A percentile compares a stretch with the other conserved stretches of the same genome.
phyloP scores from a whole-genome alignment of 1,140 invertebrate species.

The Diplogasteroides magnus region DNA sequence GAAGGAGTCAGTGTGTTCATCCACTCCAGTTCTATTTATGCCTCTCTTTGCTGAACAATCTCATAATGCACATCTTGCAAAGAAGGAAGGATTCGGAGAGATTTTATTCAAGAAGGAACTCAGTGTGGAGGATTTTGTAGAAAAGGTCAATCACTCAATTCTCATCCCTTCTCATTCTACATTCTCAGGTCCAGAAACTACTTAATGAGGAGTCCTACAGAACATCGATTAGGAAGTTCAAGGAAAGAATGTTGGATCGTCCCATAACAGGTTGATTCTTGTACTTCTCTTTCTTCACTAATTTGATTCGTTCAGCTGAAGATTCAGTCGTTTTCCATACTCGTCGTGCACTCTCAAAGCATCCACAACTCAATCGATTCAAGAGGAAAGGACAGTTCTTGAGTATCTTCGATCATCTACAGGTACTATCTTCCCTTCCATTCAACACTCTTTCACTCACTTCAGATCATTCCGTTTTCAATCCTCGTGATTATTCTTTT shows the following conservation, averaged over 20 bases:
- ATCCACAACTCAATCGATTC: background rate
- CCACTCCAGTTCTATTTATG: conserved; percentile 18
- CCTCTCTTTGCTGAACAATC: conserved; percentile 29
- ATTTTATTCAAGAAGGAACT: conserved; percentile 16
- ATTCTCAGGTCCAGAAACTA: too few relatives aligned
- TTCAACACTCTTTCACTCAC: too few relatives aligned
- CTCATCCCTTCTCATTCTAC: too few relatives aligned
- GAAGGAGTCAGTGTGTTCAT: conserved; percentile 18
- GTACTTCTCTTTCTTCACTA: background rate
- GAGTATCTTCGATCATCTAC: background rate
- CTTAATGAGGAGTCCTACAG: too few relatives aligned
- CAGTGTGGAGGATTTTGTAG: background rate
- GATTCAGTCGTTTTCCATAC: background rate
- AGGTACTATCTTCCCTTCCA: too few relatives aligned
- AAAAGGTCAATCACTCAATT: too few relatives aligned
- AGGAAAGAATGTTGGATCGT: background rate
- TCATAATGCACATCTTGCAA: conserved; percentile 11
- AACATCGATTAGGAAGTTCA: too few relatives aligned
- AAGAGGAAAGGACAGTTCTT: background rate
- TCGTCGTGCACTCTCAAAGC: background rate
- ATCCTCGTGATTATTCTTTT: too few relatives aligned
- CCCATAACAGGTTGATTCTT: background rate
- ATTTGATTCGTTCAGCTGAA: background rate
- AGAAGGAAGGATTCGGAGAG: conserved; percentile 16
- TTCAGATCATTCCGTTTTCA: too few relatives aligned